Base-by-base conservation (phyloP, 2,888 invertebrate species). In the Pecten maximus region DNA sequence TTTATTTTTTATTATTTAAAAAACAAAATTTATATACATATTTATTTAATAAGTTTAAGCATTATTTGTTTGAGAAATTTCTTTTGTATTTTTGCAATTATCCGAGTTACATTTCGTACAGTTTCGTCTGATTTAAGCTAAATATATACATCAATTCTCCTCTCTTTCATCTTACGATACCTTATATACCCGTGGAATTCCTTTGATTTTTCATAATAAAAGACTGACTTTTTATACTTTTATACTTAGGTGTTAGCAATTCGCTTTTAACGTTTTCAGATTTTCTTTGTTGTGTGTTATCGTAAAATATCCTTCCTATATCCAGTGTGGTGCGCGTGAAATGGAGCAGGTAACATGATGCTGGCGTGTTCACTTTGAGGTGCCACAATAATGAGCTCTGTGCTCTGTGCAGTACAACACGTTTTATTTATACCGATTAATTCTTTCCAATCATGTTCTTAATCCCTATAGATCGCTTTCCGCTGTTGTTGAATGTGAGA, bases 401-500 rank as follows among this genome's bases (percentile, higher is more conserved):
- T 19, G 35, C 35, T 35, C 28, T 10, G 74, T 74, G 0, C 6
- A 54, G 54, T 19, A 19, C 54, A 19, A 54, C 54, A 54, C n/a
- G 74, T 74, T 12, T 74, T 19, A 74, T 74, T 74, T 28, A 74
- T 74, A 28, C 28, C 74, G 74, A 74, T 74, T 35, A 74, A 35
- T 74, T 35, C 74, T 35, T 74, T 74, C 74, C 74, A 8, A 35
- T 74, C 74, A 74, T 28, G 28, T 74, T 35, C 35, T 74, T 74
- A 74, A 74, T 74, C 74, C 44, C 74, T 74, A 74, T 74, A 74
- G 74, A 74, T 74, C 23, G 19, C 28, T 74, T 74, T 15, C 74
- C 74, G 28, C 35, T 74, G 74, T 74, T 74, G 74, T 74, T 35
- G 74, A 28, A 74, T 28, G 74, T 74, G 74, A 74, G 74, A 74